Evolutionary conservation across 2,888 invertebrate genomes (phyloP).

Genomic region (Cephus nigrinus): DNA sequence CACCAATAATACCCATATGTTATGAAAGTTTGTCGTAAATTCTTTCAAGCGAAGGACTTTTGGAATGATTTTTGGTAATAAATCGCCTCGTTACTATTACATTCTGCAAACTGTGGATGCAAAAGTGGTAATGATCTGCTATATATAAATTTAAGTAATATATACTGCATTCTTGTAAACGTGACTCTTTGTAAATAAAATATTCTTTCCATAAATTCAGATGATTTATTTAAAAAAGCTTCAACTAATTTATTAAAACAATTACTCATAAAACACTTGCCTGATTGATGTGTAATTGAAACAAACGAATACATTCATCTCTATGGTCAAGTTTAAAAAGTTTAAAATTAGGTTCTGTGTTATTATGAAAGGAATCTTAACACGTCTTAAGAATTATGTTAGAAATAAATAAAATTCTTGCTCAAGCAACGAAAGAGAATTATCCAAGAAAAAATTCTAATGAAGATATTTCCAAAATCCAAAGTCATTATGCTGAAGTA

Average conservation of each 20-base stretch:
- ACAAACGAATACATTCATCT: background rate
- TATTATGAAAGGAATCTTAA: background rate
- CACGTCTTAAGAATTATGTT: background rate
- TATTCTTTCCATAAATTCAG: slow-evolving; percentile 10
- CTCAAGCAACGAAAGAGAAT: background rate
- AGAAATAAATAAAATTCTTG: background rate
- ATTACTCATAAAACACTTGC: background rate
- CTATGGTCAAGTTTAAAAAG: background rate
- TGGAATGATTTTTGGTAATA: background rate
- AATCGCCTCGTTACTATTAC: background rate
- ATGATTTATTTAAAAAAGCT: background rate
- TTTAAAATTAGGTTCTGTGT: background rate
- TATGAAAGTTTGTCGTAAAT: background rate
- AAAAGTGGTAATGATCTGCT: background rate
- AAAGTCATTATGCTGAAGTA: background rate
- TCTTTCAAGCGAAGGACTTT: background rate
- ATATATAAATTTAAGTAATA: background rate
- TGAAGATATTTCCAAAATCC: background rate
- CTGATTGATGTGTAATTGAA: background rate
- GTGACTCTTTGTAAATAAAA: slow-evolving; percentile 23
- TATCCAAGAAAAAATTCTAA: background rate
- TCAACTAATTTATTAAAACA: background rate
- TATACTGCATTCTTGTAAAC: slow-evolving; percentile 6
- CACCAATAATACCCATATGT: background rate
- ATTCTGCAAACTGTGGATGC: background rate